phyloP scores from a whole-genome alignment of 2,113 vertebrate species.

The Gnathonemus echidnorhynchus region DNA sequence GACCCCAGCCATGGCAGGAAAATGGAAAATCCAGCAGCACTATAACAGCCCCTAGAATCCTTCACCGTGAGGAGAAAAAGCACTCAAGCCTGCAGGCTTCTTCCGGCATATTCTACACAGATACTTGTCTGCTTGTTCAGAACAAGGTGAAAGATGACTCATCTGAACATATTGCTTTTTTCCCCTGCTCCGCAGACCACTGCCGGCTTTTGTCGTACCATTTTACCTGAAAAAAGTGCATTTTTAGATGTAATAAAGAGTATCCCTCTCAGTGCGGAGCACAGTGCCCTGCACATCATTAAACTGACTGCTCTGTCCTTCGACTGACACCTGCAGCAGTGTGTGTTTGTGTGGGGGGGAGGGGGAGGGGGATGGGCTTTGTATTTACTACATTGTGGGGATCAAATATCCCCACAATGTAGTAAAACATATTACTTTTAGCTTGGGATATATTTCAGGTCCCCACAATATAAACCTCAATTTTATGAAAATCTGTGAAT shows the following conservation, averaged over 20 bases:
- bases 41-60: neutral
- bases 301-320: neutral
- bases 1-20: neutral
- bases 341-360: neutral
- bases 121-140: neutral
- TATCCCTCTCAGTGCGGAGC: neutral
- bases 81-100: neutral
- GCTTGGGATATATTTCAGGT: neutral
- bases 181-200: neutral
- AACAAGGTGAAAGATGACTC: neutral
- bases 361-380: neutral
- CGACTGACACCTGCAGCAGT: neutral
- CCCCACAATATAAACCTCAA: neutral
- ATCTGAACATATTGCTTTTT: neutral
- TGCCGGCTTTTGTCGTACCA: neutral
- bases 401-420: neutral
- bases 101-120: neutral
- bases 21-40: neutral
- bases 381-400: neutral
- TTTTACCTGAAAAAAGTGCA: neutral
- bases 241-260: neutral
- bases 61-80: neutral
- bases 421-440: neutral
- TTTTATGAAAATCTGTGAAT: neutral
- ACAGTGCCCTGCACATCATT: neutral